Base-by-base conservation (phyloP, 2,888 invertebrate species). In the Latrodectus elegans region DNA sequence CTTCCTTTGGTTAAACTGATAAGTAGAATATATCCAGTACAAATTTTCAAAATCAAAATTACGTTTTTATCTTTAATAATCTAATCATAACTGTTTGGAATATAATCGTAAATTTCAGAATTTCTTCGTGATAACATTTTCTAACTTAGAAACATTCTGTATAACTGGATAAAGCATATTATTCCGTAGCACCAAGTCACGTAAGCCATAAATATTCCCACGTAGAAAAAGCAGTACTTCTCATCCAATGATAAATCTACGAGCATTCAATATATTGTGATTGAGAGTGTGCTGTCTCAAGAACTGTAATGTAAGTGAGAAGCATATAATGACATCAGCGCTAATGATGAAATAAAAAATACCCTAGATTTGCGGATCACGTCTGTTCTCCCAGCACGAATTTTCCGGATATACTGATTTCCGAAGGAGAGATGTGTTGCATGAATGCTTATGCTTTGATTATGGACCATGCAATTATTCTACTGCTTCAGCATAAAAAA, bases 381-480 rank as follows among this genome's bases (percentile, higher is more conserved):
- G 12, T 60, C n/a, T 60, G n/a, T 60, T 60, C 60, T 60, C 60
- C n/a, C n/a, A n/a, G 12, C 60, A 60, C 60, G 60, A 60, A 60
- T 60, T n/a, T 60, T n/a, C 60, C 6, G 60, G 60, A 60, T 60
- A 15, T n/a, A n/a, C n/a, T 60, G 12, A n/a, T n/a, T 10, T 60
- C 38, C 60, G 60, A 60, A 60, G n/a, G n/a, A 60, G 6, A 15
- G n/a, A 12, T 10, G n/a, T 0, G 60, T 8, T 60, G 60, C 60
- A 15, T 60, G 60, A 60, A 60, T 60, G 60, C 60, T 60, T n/a
- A 60, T 60, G 60, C 60, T 60, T 60, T 60, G 60, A 60, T 60
- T 60, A 60, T 60, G n/a, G n/a, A n/a, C n/a, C 6, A 11, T 4
- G 10, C n/a, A 60, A 60, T 60, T 60, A n/a, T 38, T 38, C 38